These are phyloP conservation scores for Ailuropoda melanoleuca DNA, from an alignment of 2,113 vertebrate genomes.

Conservation along the genomic window DNA sequence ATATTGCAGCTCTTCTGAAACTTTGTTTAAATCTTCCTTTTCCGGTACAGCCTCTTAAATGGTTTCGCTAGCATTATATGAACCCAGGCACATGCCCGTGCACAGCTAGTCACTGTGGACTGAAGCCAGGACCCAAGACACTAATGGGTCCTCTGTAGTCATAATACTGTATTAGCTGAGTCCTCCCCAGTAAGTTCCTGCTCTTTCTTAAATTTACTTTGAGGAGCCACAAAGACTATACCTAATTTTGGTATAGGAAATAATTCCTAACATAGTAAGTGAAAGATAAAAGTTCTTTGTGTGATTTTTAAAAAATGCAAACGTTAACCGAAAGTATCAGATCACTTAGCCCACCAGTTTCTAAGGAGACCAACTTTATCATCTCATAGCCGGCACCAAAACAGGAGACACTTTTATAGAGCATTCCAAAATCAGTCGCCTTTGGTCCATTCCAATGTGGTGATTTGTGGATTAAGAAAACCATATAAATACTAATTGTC, in stretches of 20 bases:
- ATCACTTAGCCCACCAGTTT: neutral
- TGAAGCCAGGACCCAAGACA: neutral
- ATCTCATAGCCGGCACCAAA: neutral
- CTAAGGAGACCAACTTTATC: neutral
- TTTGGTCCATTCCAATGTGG: neutral
- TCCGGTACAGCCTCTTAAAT: neutral
- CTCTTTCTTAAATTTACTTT: neutral
- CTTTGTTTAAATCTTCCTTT: neutral
- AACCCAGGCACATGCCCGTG: neutral
- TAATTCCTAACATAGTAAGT: constrained; percentile 5
- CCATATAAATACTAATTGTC: neutral
- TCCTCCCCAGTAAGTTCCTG: neutral
- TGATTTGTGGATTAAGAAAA: neutral
- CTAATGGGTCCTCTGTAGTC: neutral
- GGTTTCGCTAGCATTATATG: neutral
- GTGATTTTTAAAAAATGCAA: neutral
- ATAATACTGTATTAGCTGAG: neutral
- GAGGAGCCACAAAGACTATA: neutral
- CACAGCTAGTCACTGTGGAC: neutral
- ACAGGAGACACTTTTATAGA: neutral
- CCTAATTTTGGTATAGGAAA: neutral
- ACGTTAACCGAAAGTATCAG: neutral
- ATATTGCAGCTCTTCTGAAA: neutral
- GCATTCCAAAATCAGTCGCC: neutral
- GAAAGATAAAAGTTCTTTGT: neutral